phyloP scores from a whole-genome alignment of 2,888 invertebrate species.

The Dermolepida albohirtum region DNA sequence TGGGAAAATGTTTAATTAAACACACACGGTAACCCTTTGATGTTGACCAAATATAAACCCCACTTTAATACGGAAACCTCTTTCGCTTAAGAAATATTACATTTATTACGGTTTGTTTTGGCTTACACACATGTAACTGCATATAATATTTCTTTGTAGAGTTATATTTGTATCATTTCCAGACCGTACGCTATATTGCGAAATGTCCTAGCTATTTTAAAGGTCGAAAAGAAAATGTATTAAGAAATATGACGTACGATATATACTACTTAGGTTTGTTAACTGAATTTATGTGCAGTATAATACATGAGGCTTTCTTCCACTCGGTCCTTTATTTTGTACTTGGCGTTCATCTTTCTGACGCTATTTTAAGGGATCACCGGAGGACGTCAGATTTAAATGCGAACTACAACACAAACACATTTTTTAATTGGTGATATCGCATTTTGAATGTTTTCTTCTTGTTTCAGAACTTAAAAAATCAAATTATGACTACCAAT shows the following conservation, averaged over 20 bases:
- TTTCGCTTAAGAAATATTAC: not conserved
- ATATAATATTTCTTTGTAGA: no score
- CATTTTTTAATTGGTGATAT: no score
- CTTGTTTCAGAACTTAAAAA: constrained; percentile 88
- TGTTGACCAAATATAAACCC: constrained; percentile 11
- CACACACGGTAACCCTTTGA: not conserved
- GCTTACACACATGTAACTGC: no score
- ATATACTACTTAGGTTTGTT: not conserved
- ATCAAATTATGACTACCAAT: constrained; percentile 96
- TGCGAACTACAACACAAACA: no score
- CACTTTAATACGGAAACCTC: not conserved
- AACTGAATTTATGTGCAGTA: not conserved
- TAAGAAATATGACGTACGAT: not conserved
- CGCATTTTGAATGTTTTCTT: not conserved
- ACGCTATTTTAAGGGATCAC: not conserved
- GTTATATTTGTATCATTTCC: no score
- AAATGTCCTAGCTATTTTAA: not conserved
- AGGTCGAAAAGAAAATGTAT: not conserved
- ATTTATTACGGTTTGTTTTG: no score
- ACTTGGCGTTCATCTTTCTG: not conserved
- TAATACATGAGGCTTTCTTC: not conserved
- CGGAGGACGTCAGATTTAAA: no score
- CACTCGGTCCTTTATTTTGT: not conserved
- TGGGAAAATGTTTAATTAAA: constrained; percentile 11
- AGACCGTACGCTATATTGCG: not conserved